Evolutionary conservation across 1,140 invertebrate genomes (phyloP).

Genomic region (Macrocentrus cingulum): DNA sequence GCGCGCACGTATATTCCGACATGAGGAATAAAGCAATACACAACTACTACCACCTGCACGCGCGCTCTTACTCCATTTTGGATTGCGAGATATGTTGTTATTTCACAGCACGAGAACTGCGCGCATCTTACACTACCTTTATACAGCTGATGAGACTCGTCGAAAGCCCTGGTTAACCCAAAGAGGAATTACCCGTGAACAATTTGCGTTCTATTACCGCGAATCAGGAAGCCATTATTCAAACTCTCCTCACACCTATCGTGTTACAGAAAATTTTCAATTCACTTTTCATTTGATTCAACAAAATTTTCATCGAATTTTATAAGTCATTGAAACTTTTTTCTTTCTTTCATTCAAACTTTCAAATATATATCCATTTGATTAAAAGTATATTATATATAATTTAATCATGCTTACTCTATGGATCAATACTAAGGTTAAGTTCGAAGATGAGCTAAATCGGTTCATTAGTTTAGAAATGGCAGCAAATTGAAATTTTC

Average conservation of each 20-base stretch:
- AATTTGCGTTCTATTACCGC: slow-evolving; percentile 33
- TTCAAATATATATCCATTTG: too few species aligned
- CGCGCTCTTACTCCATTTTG: slow-evolving; percentile 14
- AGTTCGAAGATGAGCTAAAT: too few species aligned
- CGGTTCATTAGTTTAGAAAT: too few species aligned
- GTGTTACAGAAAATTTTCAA: slow-evolving; percentile 14
- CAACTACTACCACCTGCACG: neutral
- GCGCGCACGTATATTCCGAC: neutral
- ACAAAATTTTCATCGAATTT: too few species aligned
- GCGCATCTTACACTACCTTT: neutral
- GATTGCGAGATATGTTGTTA: slow-evolving; percentile 18
- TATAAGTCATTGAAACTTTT: too few species aligned
- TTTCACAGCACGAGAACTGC: neutral
- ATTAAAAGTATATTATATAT: too few species aligned
- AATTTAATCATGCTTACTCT: too few species aligned
- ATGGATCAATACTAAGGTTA: too few species aligned
- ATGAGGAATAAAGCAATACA: too few species aligned
- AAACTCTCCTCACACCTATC: slow-evolving; percentile 18
- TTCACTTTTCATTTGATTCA: too few species aligned
- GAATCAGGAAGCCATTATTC: slow-evolving; percentile 29
- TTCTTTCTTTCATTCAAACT: too few species aligned
- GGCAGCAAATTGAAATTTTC: too few species aligned
- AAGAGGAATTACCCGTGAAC: slow-evolving; percentile 20
- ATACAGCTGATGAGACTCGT: slow-evolving; percentile 5
- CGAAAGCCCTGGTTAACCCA: slow-evolving; percentile 21